phyloP scores from a whole-genome alignment of 2,888 invertebrate species.

The Tethea ocularis region DNA sequence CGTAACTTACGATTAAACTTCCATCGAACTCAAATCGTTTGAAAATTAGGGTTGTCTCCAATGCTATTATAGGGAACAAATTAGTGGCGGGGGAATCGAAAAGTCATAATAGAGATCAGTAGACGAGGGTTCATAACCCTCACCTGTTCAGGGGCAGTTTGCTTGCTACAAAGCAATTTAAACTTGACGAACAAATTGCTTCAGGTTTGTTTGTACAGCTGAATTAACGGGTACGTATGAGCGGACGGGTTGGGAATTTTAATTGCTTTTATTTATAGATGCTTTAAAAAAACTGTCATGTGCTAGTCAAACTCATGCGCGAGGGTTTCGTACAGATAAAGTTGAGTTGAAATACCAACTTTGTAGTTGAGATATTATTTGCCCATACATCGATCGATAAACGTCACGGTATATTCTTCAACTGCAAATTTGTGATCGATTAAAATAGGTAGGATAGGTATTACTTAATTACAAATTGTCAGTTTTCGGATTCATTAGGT shows the following conservation, averaged over 20 bases:
- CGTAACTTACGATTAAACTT: conserved; percentile 12
- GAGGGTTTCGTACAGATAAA: too few species aligned
- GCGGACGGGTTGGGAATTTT: conserved; percentile 5
- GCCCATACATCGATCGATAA: too few species aligned
- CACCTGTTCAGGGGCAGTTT: conserved; percentile 30
- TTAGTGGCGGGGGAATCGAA: conserved; percentile 35
- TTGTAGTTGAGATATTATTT: too few species aligned
- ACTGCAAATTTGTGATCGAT: too few species aligned
- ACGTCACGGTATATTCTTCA: too few species aligned
- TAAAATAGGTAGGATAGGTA: too few species aligned
- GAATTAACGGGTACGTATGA: conserved; percentile 11
- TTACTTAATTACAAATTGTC: too few species aligned
- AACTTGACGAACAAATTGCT: conserved; percentile 49
- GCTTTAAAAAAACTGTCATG: not conserved
- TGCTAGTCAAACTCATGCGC: too few species aligned
- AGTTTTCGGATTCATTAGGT: too few species aligned
- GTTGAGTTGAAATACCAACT: too few species aligned
- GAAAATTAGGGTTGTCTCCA: conserved; percentile 29
- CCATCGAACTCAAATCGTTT: conserved; percentile 21
- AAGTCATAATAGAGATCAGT: conserved; percentile 33
- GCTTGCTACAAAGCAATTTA: conserved; percentile 51
- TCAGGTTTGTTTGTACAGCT: conserved; percentile 19
- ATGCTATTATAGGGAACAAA: conserved; percentile 20
- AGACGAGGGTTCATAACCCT: conserved; percentile 20
- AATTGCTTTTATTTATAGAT: not conserved